Conservation (phyloP, 2,113 vertebrate genomes). For the Tyto alba region DNA sequence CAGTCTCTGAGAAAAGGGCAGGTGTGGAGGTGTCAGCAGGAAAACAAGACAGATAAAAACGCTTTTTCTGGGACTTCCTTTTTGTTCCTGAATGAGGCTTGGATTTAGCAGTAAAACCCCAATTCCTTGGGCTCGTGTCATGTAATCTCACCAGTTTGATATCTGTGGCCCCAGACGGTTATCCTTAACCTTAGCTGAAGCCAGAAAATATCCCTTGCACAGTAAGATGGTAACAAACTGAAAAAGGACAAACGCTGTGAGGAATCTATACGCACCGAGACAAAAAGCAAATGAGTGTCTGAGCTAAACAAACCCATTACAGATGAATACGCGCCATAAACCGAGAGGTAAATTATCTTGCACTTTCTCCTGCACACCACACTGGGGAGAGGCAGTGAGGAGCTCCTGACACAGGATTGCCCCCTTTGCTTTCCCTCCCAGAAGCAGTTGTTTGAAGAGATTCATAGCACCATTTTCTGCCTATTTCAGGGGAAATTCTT, state of each 20-base stretch:
- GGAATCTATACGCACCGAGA: background rate
- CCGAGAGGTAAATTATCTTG: background rate
- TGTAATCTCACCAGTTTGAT: background rate
- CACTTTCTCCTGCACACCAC: fast-evolving
- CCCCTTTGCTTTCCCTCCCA: background rate
- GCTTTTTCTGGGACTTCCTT: background rate
- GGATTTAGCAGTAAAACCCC: background rate
- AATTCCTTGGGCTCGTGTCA: background rate
- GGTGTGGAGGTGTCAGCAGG: background rate
- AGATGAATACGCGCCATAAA: background rate
- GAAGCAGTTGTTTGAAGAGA: background rate
- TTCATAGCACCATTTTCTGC: background rate
- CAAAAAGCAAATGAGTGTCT: background rate
- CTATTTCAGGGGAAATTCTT: background rate
- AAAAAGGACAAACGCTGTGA: background rate
- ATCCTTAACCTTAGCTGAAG: background rate
- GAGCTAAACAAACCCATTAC: background rate
- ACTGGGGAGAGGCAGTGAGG: fast-evolving
- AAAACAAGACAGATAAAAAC: background rate
- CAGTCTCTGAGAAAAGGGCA: background rate
- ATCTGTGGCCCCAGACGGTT: background rate
- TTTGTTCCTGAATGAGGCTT: background rate
- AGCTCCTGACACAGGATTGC: background rate
- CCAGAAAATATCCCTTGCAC: background rate
- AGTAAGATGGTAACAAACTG: background rate